Percentiles rank a stretch among this genome's conserved stretches.
These are phyloP conservation scores for Parthenolecanium corni DNA, from an alignment of 2,888 invertebrate species.

Conservation along the genomic window DNA sequence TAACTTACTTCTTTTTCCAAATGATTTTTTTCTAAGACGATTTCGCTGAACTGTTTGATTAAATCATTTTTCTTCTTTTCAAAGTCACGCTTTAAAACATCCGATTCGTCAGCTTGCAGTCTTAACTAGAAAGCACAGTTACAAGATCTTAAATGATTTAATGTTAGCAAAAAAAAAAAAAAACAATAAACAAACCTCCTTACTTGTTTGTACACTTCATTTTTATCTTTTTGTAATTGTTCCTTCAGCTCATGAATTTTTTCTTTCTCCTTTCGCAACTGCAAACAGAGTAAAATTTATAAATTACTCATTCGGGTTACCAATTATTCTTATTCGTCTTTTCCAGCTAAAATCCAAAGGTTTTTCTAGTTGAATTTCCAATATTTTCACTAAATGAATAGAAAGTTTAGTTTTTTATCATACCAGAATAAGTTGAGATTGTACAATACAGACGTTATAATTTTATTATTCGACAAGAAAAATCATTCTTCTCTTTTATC, in stretches of 20 bases:
- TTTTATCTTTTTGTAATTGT: constrained; percentile 42
- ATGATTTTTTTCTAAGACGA: constrained; percentile 46
- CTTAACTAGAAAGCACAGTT: constrained; percentile 41
- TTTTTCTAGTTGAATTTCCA: no score
- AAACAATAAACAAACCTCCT: not conserved
- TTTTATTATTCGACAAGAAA: no score
- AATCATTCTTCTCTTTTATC: no score
- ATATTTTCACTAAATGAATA: no score
- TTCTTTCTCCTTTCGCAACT: constrained; percentile 42
- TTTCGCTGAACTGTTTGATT: constrained; percentile 47
- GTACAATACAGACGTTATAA: no score
- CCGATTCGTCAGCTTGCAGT: constrained; percentile 47
- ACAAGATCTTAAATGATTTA: not conserved
- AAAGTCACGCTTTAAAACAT: constrained; percentile 45
- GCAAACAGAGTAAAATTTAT: constrained; percentile 35
- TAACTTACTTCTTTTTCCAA: constrained; percentile 47
- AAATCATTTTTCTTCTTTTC: constrained; percentile 49
- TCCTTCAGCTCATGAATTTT: constrained; percentile 42
- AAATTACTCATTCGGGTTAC: not conserved
- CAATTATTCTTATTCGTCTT: no score
- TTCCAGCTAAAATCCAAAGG: no score
- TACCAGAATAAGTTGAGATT: no score
- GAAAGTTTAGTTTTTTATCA: no score
- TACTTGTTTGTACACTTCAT: constrained; percentile 41
- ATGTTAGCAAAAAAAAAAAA: not conserved